A percentile compares a stretch with the other conserved stretches of the same genome.
phyloP scores from a whole-genome alignment of 1,140 invertebrate species.

The Vanessa tameamea region DNA sequence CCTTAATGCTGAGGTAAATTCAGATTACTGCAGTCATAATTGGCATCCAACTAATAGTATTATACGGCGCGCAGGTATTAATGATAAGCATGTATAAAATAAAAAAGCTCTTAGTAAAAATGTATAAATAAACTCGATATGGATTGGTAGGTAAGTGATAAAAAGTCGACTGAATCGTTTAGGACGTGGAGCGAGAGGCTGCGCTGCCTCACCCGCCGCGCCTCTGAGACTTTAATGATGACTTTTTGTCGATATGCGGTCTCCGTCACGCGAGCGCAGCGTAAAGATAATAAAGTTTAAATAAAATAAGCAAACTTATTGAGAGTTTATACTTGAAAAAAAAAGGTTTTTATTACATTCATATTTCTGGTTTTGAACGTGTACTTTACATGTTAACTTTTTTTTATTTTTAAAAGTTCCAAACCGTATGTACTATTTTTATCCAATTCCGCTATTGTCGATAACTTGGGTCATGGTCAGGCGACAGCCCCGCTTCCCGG shows the following conservation, averaged over 20 bases:
- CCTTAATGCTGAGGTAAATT: slow-evolving; percentile 21
- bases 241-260: slow-evolving; percentile 65
- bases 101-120: slow-evolving; percentile 61
- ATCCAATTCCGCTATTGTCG: slow-evolving; percentile 43
- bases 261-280: slow-evolving; percentile 14
- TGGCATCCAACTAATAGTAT: slow-evolving; percentile 41
- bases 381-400: not conserved
- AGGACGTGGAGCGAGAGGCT: slow-evolving; percentile 63
- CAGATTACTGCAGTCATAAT: slow-evolving; percentile 39
- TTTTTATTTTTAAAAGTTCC: not conserved
- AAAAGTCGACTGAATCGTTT: slow-evolving; percentile 75
- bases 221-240: slow-evolving; percentile 76
- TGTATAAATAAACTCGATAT: slow-evolving; percentile 72
- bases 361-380: not conserved
- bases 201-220: slow-evolving; percentile 62
- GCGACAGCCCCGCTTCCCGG: slow-evolving; percentile 44
- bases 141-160: slow-evolving; percentile 74
- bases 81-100: slow-evolving; percentile 57
- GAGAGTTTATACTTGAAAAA: too few relatives aligned
- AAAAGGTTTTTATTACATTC: not conserved
- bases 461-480: slow-evolving; percentile 34
- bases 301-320: not conserved
- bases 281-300: not conserved
- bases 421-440: not conserved
- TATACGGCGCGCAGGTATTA: slow-evolving; percentile 35